A percentile compares a stretch with the other conserved stretches of the same genome.
Evolutionary conservation across 2,888 invertebrate genomes (phyloP).

Genomic region (Torymus auratus): DNA sequence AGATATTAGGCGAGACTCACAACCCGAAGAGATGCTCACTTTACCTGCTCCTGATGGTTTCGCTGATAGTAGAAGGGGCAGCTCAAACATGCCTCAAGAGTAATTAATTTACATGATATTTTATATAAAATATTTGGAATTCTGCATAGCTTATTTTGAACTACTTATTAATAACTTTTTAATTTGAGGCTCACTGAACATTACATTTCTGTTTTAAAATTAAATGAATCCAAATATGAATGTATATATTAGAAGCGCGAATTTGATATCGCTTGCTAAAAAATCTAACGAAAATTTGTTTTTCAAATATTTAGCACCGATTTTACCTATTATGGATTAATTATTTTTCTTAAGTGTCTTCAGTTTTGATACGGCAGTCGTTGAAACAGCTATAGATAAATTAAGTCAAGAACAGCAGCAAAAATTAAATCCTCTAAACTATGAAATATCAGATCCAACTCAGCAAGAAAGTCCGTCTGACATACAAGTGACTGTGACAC

Average conservation of each 20-base stretch:
- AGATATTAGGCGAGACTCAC: conserved; percentile 81
- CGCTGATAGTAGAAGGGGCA: conserved; percentile 85
- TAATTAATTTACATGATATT: conserved; percentile 52
- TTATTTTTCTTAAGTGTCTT: conserved; percentile 63
- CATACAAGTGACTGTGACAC: conserved; percentile 68
- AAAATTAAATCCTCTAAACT: conserved; percentile 28
- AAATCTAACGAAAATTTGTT: no score
- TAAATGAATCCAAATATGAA: no score
- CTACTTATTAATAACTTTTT: background rate
- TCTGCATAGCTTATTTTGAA: background rate
- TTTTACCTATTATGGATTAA: background rate
- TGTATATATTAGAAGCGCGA: no score
- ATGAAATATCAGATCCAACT: conserved; percentile 26
- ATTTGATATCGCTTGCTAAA: no score
- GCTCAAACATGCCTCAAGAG: conserved; percentile 69
- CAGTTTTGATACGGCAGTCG: conserved; percentile 64
- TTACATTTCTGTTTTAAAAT: no score
- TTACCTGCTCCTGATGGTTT: conserved; percentile 89
- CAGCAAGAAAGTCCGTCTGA: conserved; percentile 47
- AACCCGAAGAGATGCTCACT: conserved; percentile 79
- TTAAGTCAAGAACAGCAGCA: conserved; percentile 59
- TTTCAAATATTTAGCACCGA: no score
- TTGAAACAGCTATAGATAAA: conserved; percentile 58
- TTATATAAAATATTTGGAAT: background rate
- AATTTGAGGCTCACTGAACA: background rate